A percentile compares a stretch with the other conserved stretches of the same genome.
phyloP scores from a whole-genome alignment of 2,888 invertebrate species.

The Eucera pruinosa region DNA sequence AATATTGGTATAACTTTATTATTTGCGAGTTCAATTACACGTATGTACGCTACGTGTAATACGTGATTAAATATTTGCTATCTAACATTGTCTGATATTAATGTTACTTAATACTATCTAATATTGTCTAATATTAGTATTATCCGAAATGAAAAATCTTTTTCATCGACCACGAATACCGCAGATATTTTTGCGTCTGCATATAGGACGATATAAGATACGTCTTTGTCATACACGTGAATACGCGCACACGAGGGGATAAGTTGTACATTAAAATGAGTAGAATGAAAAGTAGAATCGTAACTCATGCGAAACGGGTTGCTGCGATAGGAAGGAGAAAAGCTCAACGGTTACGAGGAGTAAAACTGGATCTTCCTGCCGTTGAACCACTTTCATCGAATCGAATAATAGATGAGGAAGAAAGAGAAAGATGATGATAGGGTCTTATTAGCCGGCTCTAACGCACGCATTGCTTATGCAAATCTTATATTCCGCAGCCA shows the following conservation, averaged over 20 bases:
- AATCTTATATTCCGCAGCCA: background rate
- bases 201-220: background rate
- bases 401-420: constrained; percentile 33
- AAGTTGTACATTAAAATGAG: background rate
- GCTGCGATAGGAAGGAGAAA: constrained; percentile 21
- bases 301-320: constrained; percentile 32
- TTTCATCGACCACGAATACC: too few species aligned
- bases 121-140: too few species aligned
- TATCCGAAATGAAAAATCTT: too few species aligned
- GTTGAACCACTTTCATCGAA: constrained; percentile 38
- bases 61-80: too few species aligned
- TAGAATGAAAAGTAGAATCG: background rate
- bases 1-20: too few species aligned
- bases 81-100: too few species aligned
- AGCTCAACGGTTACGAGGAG: constrained; percentile 28
- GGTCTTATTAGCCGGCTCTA: constrained; percentile 19
- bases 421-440: constrained; percentile 16
- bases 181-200: background rate
- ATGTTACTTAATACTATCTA: too few species aligned
- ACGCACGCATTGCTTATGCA: background rate
- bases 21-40: too few species aligned
- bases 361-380: constrained; percentile 50
- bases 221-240: too few species aligned
- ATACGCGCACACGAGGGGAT: too few species aligned
- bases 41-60: too few species aligned